Conservation (phyloP, 2,797 vertebrate species). For the Podarcis siculus region DNA sequence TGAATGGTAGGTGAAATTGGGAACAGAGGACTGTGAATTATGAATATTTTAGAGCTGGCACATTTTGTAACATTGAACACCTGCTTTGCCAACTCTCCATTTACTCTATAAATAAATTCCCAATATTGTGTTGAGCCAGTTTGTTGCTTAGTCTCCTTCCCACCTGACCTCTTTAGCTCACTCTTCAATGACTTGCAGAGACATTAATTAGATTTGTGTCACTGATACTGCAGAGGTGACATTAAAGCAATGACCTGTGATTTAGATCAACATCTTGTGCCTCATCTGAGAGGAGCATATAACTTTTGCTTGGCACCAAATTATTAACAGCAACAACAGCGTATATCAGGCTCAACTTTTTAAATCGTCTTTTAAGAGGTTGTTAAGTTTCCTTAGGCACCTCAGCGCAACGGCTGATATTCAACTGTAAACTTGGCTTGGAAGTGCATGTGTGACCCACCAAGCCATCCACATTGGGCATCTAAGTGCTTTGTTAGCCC, state of each 20-base stretch:
- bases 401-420: background rate
- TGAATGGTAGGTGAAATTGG: background rate
- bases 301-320: background rate
- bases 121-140: background rate
- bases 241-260: background rate
- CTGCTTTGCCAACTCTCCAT: conserved; percentile 1
- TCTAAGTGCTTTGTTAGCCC: background rate
- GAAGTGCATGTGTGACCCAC: background rate
- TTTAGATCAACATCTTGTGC: conserved; percentile 13
- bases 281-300: conserved; percentile 13
- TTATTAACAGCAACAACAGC: conserved; percentile 5
- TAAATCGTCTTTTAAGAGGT: background rate
- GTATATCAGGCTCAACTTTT: background rate
- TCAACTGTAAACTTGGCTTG: background rate
- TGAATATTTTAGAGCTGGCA: background rate
- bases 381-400: background rate
- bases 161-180: conserved; percentile 9
- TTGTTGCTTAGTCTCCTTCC: conserved; percentile 13
- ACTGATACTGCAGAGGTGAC: background rate
- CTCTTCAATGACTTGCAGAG: conserved; percentile 8
- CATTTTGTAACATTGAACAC: background rate
- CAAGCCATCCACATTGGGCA: background rate
- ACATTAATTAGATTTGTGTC: conserved; percentile 27
- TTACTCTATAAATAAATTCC: conserved; percentile 1
- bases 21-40: background rate